A percentile compares a stretch with the other conserved stretches of the same genome.
Evolutionary conservation across 2,888 invertebrate genomes (phyloP).

Genomic region (Elysia crispata): DNA sequence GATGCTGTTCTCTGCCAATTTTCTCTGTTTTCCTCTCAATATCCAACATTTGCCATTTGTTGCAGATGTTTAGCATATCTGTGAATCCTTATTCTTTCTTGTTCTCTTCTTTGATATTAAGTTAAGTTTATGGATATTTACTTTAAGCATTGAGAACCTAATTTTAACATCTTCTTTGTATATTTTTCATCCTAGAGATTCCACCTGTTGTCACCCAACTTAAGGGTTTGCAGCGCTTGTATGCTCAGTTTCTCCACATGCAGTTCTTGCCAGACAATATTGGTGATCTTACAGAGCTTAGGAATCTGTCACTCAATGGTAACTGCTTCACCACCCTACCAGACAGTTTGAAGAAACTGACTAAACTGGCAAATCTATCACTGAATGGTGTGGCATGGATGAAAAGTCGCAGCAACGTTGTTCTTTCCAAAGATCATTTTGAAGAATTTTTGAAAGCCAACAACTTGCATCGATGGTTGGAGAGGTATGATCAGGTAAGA

Average conservation of each 20-base stretch:
- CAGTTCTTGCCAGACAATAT: constrained; percentile 63
- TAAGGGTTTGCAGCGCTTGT: constrained; percentile 59
- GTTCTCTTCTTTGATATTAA: too few relatives aligned
- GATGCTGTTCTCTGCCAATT: too few relatives aligned
- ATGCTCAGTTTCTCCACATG: constrained; percentile 62
- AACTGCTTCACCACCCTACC: constrained; percentile 66
- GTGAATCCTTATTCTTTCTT: too few relatives aligned
- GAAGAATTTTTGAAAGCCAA: constrained; percentile 57
- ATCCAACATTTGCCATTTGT: too few relatives aligned
- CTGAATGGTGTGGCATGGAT: constrained; percentile 70
- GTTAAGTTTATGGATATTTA: too few relatives aligned
- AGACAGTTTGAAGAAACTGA: constrained; percentile 58
- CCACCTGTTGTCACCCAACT: constrained; percentile 56
- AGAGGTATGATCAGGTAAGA: constrained; percentile 60
- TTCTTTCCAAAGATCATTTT: constrained; percentile 64
- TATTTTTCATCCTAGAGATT: constrained; percentile 30
- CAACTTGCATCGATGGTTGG: constrained; percentile 61
- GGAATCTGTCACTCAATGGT: constrained; percentile 60
- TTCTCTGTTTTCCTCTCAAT: too few relatives aligned
- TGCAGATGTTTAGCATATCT: too few relatives aligned
- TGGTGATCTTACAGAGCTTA: constrained; percentile 60
- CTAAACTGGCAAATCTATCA: constrained; percentile 60
- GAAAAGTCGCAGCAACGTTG: constrained; percentile 55
- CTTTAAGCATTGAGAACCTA: too few relatives aligned
- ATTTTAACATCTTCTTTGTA: background rate